Conservation (phyloP, 1,140 invertebrate species). For the Brachionus paranguensis region DNA sequence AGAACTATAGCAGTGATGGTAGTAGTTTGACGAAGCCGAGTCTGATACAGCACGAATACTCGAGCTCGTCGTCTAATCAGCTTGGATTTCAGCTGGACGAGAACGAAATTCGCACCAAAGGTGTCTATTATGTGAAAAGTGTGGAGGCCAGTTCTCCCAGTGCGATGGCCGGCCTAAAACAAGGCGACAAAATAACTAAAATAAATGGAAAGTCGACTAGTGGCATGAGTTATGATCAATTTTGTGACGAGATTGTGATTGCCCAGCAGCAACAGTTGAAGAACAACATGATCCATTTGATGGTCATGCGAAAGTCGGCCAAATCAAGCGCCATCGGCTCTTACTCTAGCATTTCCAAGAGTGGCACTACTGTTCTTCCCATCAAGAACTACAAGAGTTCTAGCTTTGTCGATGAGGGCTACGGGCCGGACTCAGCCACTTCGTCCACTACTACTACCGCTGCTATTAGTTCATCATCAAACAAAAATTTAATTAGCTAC, state of each 20-base stretch:
- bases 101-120: neutral
- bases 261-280: conserved; percentile 32
- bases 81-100: conserved; percentile 30
- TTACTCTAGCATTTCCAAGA: neutral
- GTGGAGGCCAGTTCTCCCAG: neutral
- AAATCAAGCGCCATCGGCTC: conserved; percentile 14
- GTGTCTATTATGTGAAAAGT: conserved; percentile 20
- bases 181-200: conserved; percentile 37
- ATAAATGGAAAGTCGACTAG: conserved; percentile 38
- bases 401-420: conserved; percentile 36
- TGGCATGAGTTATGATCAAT: conserved; percentile 36
- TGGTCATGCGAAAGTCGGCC: conserved; percentile 35
- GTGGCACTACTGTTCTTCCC: neutral
- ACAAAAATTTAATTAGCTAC: conserved; percentile 26
- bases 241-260: conserved; percentile 23
- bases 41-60: neutral
- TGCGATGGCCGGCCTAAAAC: conserved; percentile 9
- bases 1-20: conserved; percentile 1
- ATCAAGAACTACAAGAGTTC: conserved; percentile 31
- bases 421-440: conserved; percentile 14
- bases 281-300: conserved; percentile 39
- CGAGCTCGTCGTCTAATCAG: neutral
- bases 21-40: neutral
- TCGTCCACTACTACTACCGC: conserved; percentile 34
- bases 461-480: conserved; percentile 3